Evolutionary conservation across 2,113 vertebrate genomes (phyloP).

Genomic region (Clarias gariepinus): DNA sequence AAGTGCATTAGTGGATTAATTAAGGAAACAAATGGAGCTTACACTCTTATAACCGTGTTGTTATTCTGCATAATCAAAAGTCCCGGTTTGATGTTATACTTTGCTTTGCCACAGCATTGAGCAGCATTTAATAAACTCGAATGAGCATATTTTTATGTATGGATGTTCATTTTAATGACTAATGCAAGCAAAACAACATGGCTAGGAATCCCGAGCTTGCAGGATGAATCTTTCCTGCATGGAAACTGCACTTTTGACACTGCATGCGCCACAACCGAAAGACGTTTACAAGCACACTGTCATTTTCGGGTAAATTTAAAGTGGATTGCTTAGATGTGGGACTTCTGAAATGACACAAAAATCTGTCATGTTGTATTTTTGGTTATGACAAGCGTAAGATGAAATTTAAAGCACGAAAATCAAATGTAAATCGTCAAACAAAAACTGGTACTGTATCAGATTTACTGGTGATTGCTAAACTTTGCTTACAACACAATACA

Average conservation of each 20-base stretch:
- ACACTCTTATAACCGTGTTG: too few species aligned
- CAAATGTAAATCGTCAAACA: neutral
- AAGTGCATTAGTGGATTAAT: too few species aligned
- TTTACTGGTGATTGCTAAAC: neutral
- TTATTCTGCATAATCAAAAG: neutral
- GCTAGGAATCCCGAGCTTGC: conserved; percentile 1
- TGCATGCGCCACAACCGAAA: neutral
- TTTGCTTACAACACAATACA: neutral
- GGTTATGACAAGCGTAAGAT: neutral
- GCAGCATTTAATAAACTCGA: neutral
- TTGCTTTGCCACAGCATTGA: neutral
- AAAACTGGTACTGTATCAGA: neutral
- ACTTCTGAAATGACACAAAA: neutral
- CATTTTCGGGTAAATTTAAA: neutral
- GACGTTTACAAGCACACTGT: neutral
- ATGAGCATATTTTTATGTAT: too few species aligned
- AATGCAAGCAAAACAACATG: neutral
- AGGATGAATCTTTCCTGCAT: neutral
- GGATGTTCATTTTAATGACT: neutral
- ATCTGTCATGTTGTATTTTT: neutral
- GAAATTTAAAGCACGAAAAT: neutral
- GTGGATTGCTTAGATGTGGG: neutral
- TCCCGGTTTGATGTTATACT: neutral
- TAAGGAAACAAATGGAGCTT: too few species aligned
- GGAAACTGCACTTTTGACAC: neutral